Evolutionary conservation across 2,797 vertebrate species (phyloP), one percentile per base, ranked within the genome.

Genomic region (Hypotaenidia philippensis): DNA sequence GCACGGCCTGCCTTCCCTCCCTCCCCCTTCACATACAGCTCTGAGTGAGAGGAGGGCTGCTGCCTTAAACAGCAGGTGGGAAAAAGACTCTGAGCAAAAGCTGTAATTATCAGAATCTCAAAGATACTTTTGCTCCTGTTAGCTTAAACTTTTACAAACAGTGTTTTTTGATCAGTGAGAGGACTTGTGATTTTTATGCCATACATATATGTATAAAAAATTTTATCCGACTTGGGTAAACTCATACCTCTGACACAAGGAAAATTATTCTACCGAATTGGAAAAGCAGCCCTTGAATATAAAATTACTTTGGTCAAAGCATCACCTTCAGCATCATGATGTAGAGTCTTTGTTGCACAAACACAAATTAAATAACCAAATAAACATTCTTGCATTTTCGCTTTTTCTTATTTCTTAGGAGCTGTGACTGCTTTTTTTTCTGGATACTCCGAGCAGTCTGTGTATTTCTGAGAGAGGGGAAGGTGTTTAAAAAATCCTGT

Each of bases 31-130:
- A 56, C 0, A 0, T 22, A 56, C 41, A 34, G 20, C n/a, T 69
- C 52, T 26, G 16, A 70, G 26, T 14, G 18, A 66, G 34, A 64
- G 32, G 12, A 71, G 19, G 15, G 50, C 17, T 36, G 8, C 13
- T 59, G 27, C 23, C 31, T 26, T 69, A 41, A 86, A 53, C 14
- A 66, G 50, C 40, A 72, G 41, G 52, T 1, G 1, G 23, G 8
- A 22, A 27, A 87, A 93, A 66, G 14, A 59, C 38, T 31, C 47
- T 32, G 23, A 87, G 55, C 10, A 83, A 87, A 89, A 50, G 13
- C 19, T 1, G 0, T 11, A n/a, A 11, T 38, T 45, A 64, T 10
- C 3, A 38, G 31, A 56, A 63, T n/a, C 23, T 53, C 5, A 2
- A 41, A 68, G n/a, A 64, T 25, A 38, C 7, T 47, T 83, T 49